Conservation (phyloP, 2,888 invertebrate species). For the Pedicia rivosa region DNA sequence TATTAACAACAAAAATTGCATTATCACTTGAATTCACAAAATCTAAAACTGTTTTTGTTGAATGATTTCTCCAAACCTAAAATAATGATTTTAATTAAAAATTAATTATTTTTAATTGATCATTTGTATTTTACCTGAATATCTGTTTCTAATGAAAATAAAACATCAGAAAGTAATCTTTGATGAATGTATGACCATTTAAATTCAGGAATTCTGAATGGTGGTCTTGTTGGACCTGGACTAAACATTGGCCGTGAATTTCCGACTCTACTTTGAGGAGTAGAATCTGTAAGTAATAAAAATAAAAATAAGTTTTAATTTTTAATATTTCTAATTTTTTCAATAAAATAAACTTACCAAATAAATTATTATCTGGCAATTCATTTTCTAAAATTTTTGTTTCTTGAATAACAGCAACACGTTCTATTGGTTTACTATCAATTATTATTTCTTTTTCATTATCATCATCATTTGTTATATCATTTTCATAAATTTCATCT, state of each 20-base stretch:
- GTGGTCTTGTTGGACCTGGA: conserved; percentile 81
- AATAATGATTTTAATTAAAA: conserved; percentile 6
- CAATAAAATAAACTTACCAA: conserved; percentile 39
- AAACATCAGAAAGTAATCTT: conserved; percentile 82
- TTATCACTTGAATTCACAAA: conserved; percentile 98
- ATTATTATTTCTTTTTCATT: conserved; percentile 15
- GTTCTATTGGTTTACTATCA: conserved; percentile 53
- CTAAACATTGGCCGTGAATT: conserved; percentile 81
- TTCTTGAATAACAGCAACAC: conserved; percentile 71
- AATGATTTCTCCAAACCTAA: conserved; percentile 68
- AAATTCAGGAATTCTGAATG: conserved; percentile 98
- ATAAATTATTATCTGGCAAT: conserved; percentile 70
- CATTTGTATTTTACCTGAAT: conserved; percentile 51
- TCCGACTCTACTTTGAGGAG: conserved; percentile 27
- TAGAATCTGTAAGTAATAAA: no score
- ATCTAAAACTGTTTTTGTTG: conserved; percentile 92
- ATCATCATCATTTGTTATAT: conserved; percentile 4
- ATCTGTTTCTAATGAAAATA: conserved; percentile 94
- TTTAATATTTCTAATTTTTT: background rate
- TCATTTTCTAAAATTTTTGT: no score
- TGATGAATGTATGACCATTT: conserved; percentile 99
- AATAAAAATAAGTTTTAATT: conserved; percentile 5
- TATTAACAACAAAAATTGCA: conserved; percentile 98
- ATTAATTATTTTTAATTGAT: conserved; percentile 1
- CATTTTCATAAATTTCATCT: conserved; percentile 6